Evolutionary conservation across 1,140 invertebrate species (phyloP), one percentile per base, ranked within the genome.

Genomic region (Lanistes nyassanus): DNA sequence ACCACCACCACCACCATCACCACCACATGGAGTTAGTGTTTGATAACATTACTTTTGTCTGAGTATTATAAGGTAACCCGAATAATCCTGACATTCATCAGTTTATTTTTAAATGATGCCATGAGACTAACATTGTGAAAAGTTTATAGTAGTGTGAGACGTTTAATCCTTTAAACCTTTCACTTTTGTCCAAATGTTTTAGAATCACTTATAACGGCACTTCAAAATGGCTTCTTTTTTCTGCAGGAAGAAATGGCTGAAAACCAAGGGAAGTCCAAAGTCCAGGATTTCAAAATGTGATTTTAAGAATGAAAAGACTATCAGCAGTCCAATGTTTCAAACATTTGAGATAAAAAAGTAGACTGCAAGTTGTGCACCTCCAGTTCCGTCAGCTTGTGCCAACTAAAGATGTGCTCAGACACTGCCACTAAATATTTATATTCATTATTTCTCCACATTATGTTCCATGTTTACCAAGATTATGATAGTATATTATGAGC

Each of bases 181-280:
- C 31, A 66, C 13, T 11, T 37, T 31, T 31, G n/a, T 37, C 29
- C 29, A 71, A 16, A 36, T 16, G 55, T 36, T 68, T 36, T 58
- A 67, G 34, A 26, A 23, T 26, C 67, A n/a, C 39, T 75, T 31
- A 47, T 47, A 16, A 16, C 1, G 19, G 19, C 42, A 47, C 42
- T 47, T 9, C 9, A 13, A 3, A 47, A 9, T 47, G 42, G 42
- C 5, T 74, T 58, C 73, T 56, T 80, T 77, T 0, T 76, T 34
- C 78, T 81, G 6, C 77, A 85, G 82, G 82, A 85, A 79, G 72
- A 66, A 73, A 3, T 85, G 85, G 85, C 77, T 85, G 42, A 55
- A 75, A 51, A 79, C 72, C 36, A 76, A 77, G 74, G 85, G 84
- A 16, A 85, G 83, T 79, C 81, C 79, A 53, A 82, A 81, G 47